Evolutionary conservation across 2,797 vertebrate species (phyloP), one percentile per base, ranked within the genome.

Genomic region (Darevskia mixta): DNA sequence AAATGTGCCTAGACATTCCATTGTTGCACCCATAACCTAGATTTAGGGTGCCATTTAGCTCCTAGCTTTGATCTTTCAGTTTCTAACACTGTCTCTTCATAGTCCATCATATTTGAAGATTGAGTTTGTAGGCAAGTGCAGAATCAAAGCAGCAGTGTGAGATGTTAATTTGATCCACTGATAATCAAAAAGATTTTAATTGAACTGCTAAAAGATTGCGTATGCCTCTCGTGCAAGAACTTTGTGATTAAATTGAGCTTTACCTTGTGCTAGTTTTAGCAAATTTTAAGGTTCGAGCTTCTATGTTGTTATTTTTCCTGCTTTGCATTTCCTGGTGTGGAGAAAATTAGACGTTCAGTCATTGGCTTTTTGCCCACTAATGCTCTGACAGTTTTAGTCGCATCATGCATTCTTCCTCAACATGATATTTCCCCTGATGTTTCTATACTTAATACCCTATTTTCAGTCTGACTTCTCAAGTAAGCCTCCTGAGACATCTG

Each of bases 401-500:
- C 73, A 83, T 85, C 81, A 2, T 87, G 79, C 66, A 1, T 93
- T 93, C 79, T 94, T 95, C 86, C 92, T 89, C 82, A 49, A 91
- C 91, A 69, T 94, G 84, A 93, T 95, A 88, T 90, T 93, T 75
- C 91, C 93, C 94, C 95, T 97, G 95, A 97, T 95, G 38, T 95
- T 91, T 95, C 90, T 96, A 72, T 97, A 97, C 96, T 95, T 95
- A 95, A 97, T 97, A 93, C 96, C 96, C 96, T 96, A 88, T 97
- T 97, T 97, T 96, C 96, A 98, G 97, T 97, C 95, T 96, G 96
- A 96, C 95, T 90, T 96, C 95, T 95, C 97, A 97, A 97, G 96
- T 95, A 97, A 96, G 95, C 93, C 95, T 91, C 97, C 96, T 45
- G 97, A 97, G 96, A 92, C 96, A 92, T 55, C 97, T 61, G 97